These are phyloP conservation scores for Drosophila austrosaltans DNA, from an alignment of 2,888 invertebrate species.

Conservation along the genomic window DNA sequence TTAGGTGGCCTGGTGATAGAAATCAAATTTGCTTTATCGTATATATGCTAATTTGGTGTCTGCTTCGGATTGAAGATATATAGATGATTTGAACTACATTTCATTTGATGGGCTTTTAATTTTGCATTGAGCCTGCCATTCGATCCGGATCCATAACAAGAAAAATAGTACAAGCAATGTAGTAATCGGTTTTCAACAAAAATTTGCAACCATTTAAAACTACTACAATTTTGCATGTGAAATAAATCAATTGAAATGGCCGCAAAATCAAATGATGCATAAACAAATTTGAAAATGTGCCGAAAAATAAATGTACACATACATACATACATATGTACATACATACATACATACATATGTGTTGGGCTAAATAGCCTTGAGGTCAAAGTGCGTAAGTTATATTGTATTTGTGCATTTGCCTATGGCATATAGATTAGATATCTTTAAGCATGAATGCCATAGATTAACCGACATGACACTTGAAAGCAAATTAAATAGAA, in stretches of 20 bases:
- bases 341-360: too few relatives aligned
- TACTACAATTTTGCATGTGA: not conserved
- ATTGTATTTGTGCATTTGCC: constrained; percentile 4
- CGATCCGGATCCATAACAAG: not conserved
- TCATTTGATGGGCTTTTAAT: constrained; percentile 64
- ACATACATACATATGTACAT: not conserved
- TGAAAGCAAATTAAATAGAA: constrained; percentile 75
- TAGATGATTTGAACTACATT: constrained; percentile 44
- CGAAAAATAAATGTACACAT: constrained; percentile 53
- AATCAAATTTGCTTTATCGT: constrained; percentile 82
- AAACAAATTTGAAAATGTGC: constrained; percentile 65
- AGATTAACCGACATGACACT: constrained; percentile 62
- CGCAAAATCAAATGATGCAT: constrained; percentile 75
- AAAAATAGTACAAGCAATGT: not conserved
- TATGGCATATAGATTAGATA: constrained; percentile 13
- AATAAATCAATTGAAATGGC: constrained; percentile 74
- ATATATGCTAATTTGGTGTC: constrained; percentile 78
- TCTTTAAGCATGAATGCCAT: constrained; percentile 9
- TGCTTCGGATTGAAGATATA: constrained; percentile 28
- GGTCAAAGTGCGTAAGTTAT: constrained; percentile 56
- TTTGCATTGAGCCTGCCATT: constrained; percentile 47
- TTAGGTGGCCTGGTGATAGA: constrained; percentile 60
- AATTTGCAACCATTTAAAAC: not conserved
- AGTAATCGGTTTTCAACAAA: not conserved
- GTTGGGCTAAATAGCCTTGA: constrained; percentile 49